phyloP scores from a whole-genome alignment of 2,888 invertebrate genomes.

The Caradrina kadenii region DNA sequence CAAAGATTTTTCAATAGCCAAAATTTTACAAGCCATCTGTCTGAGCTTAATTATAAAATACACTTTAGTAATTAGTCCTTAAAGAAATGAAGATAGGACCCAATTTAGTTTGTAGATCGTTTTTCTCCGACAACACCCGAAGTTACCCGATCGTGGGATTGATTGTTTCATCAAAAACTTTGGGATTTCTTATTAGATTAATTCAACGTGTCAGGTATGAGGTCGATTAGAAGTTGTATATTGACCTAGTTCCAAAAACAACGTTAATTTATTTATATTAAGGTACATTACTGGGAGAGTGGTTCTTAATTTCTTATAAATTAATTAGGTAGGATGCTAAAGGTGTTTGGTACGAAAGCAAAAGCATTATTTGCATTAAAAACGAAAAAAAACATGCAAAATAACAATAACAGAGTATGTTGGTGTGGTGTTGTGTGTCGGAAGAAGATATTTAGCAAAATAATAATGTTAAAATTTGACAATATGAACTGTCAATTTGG shows the following conservation, averaged over 20 bases:
- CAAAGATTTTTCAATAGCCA: conserved; percentile 10
- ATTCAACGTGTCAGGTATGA: neutral
- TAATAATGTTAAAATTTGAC: neutral
- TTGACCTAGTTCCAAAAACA: neutral
- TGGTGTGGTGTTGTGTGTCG: conserved; percentile 45
- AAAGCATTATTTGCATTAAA: conserved; percentile 72
- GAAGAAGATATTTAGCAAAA: neutral
- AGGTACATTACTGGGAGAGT: neutral
- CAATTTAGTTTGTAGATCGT: conserved; percentile 5
- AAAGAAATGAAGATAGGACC: neutral
- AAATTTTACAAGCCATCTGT: conserved; percentile 8
- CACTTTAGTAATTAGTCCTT: conserved; percentile 26
- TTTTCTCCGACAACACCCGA: conserved; percentile 20
- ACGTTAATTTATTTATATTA: neutral
- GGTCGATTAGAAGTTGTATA: neutral
- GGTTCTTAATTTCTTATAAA: conserved; percentile 8
- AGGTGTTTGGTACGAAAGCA: conserved; percentile 67
- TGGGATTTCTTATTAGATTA: conserved; percentile 7
- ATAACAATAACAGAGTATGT: conserved; percentile 62
- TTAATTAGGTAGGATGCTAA: conserved; percentile 39
- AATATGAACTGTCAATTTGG: neutral
- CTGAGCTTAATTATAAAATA: conserved; percentile 23
- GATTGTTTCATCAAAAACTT: conserved; percentile 29
- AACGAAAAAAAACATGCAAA: conserved; percentile 75
- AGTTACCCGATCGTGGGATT: neutral